phyloP scores from a whole-genome alignment of 2,113 vertebrate genomes.

The Sula dactylatra region DNA sequence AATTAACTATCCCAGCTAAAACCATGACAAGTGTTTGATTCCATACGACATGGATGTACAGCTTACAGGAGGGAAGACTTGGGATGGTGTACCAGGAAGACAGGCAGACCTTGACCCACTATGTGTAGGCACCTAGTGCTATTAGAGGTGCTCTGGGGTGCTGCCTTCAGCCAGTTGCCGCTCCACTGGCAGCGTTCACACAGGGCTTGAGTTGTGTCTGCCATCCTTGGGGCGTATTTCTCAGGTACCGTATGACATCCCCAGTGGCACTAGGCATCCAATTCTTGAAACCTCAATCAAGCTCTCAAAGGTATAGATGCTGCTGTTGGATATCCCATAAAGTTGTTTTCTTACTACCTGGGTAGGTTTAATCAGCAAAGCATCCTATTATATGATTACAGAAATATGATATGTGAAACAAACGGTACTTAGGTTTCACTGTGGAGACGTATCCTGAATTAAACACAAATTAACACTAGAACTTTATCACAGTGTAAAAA shows the following conservation, averaged over 20 bases:
- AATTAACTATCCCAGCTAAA: no score
- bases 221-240: not conserved
- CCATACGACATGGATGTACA: not conserved
- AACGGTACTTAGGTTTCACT: not conserved
- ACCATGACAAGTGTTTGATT: no score
- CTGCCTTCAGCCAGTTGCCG: not conserved
- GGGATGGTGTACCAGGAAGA: not conserved
- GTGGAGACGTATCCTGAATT: not conserved
- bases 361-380: not conserved
- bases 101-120: fast-evolving
- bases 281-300: not conserved
- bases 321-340: not conserved
- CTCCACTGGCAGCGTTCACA: not conserved
- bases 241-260: not conserved
- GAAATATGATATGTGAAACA: not conserved
- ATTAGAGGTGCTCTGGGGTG: not conserved
- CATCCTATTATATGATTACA: not conserved
- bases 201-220: not conserved
- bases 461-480: not conserved
- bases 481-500: not conserved
- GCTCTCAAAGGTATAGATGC: not conserved
- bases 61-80: not conserved
- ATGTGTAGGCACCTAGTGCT: not conserved
- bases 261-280: not conserved
- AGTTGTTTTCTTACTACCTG: not conserved